Base-by-base conservation (phyloP, 2,797 vertebrate genomes). In the Pseudochaenichthys georgianus region DNA sequence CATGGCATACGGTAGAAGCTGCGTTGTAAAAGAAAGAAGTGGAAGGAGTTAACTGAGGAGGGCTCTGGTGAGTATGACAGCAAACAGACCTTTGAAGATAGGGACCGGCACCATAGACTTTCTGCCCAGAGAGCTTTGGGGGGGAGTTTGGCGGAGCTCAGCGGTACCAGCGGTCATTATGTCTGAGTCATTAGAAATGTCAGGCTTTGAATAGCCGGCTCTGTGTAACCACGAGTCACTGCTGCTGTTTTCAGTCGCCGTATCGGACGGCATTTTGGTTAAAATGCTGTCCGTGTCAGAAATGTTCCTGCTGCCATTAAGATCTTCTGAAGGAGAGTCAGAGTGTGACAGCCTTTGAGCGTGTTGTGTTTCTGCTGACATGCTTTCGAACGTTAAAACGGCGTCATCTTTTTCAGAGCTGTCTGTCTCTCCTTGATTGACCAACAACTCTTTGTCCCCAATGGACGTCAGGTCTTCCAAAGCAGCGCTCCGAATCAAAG, bases 41-140 rank as follows among this genome's bases (percentile, higher is more conserved):
- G 90, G 91, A 17, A 82, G 89, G 81, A 87, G 80, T 82, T 55
- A 93, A 94, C 92, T 84, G 81, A 92, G 64, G 83, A 92, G 87
- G 86, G 45, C 87, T 88, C 83, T 86, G 80, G 85, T 83, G 87
- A 88, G 78, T 3, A 47, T 64, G 78, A 87, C 85, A 79, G 87
- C 83, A 85, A 81, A 95, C 95, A 94, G 94, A 95, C 95, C 95
- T 95, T 94, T 95, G 82, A 77, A 82, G 77, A 94, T 64, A 71
- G 94, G 74, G 8, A 95, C 90, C 0, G 95, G 94, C 74, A 95
- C 93, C 90, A 94, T 13, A 81, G 94, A 95, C 90, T 93, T 94
- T 93, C 91, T 91, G 87, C 85, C 77, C 15, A 92, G 77, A n/a
- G 91, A 87, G 79, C 81, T 87, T 57, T 88, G 87, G 71, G 71